Evolutionary conservation across 2,113 vertebrate genomes (phyloP), one percentile per base, ranked within the genome.

Genomic region (Thomomys bottae): DNA sequence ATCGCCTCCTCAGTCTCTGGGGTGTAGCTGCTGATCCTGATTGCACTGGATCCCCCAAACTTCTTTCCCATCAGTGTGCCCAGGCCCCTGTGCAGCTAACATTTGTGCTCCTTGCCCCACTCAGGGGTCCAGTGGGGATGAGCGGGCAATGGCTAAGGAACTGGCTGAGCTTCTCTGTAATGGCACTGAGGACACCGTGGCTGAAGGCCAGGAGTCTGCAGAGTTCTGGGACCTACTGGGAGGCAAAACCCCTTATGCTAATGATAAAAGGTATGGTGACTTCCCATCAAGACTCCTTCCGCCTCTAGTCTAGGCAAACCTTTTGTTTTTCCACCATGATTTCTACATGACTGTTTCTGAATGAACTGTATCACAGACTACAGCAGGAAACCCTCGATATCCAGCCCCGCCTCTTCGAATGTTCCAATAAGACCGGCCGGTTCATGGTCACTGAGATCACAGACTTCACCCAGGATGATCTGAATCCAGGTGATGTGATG

Each of bases 51-150:
- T 68, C n/a, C 79, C n/a, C n/a, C 30, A 30, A 67, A 26, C 36
- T 42, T 79, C 3, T 63, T 24, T 59, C 24, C 83, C 17, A 3
- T 66, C 54, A 11, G 0, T 0, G 0, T 5, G 64, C 32, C 59
- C 20, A 18, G 14, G 14, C 12, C 49, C 49, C 49, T 20, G 32
- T 14, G 67, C 12, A 1, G 40, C 87, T 94, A 71, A 91, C 28
- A 6, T 26, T 30, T 59, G 36, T 67, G 38, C 32, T 83, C 34
- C 81, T 34, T 9, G 6, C 64, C 21, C 70, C 0, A 9, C 59
- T 24, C 95, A 99, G 99, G 99, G 99, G 1, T 98, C 98, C 0
- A 98, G 98, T 42, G 99, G 99, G 61, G 98, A 99, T 40, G 99
- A 99, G 96, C 95, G 99, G 85, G 98, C 97, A 68, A 98, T 99